Evolutionary conservation across 2,797 vertebrate genomes (phyloP).

Genomic region (Betta splendens): DNA sequence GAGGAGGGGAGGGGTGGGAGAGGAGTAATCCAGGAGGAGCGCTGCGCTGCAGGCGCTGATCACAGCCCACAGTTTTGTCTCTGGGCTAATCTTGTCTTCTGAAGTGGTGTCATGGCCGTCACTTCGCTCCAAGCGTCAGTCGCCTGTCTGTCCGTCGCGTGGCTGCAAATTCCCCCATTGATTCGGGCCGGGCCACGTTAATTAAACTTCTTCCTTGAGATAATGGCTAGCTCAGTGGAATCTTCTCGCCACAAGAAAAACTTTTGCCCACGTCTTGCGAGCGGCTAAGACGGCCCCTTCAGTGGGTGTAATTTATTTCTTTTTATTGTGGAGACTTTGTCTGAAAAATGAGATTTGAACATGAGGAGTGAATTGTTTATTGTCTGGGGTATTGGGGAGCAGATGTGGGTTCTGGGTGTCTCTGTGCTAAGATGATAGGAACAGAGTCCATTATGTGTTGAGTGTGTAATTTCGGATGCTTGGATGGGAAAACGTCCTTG

Average conservation of each 20-base stretch:
- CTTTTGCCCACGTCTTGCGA: constrained; percentile 67
- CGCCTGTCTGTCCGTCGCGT: constrained; percentile 63
- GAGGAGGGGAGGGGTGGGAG: constrained; percentile 50
- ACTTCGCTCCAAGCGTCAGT: constrained; percentile 70
- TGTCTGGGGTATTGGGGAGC: constrained; percentile 79
- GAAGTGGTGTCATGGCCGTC: constrained; percentile 84
- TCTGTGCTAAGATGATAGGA: constrained; percentile 79
- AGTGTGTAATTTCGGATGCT: constrained; percentile 75
- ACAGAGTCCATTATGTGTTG: constrained; percentile 71
- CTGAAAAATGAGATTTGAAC: constrained; percentile 81
- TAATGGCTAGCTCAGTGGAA: constrained; percentile 80
- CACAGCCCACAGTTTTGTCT: constrained; percentile 79
- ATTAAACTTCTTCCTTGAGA: constrained; percentile 84
- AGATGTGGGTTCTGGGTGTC: constrained; percentile 74
- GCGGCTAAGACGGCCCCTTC: constrained; percentile 61
- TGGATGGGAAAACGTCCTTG: constrained; percentile 74
- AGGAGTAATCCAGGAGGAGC: constrained; percentile 78
- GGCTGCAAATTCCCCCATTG: constrained; percentile 81
- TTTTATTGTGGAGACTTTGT: constrained; percentile 77
- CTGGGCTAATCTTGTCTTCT: constrained; percentile 80
- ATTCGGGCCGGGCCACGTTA: constrained; percentile 83
- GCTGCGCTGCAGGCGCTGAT: constrained; percentile 59
- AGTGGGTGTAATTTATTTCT: constrained; percentile 73
- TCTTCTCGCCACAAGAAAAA: constrained; percentile 70
- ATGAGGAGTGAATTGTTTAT: constrained; percentile 82